Evolutionary conservation across 2,888 invertebrate genomes (phyloP), one percentile per base, ranked within the genome.

Genomic region (Cryptosula pallasiana): DNA sequence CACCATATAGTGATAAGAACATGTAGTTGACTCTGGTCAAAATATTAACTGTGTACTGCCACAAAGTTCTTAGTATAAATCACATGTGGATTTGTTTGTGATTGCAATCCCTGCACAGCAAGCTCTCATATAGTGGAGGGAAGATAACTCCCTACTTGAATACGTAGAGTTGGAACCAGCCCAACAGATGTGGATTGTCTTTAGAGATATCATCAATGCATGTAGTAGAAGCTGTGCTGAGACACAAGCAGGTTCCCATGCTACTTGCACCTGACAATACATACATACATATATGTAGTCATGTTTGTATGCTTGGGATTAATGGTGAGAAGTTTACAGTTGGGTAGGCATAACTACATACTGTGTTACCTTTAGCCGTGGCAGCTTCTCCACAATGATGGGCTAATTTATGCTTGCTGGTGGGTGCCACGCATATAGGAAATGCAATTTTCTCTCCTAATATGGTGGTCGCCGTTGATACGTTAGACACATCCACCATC

Each of bases 151-250:
- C 63, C 32, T 57, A 57, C 57, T 23, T 57, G 23, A 13, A 57
- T 57, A 96, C 91, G 82, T 95, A 96, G 0, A 96, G 88, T 84
- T 97, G 94, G 82, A 94, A 94, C 94, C 94, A 95, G 82, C 92
- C 92, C 25, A 89, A 86, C 0, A 89, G 90, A 1, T 75, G 78
- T 1, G 78, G 77, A 9, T 75, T 77, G 23, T 90, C 91, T 73
- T 87, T 82, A 0, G 93, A 91, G 0, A 95, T 90, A 82, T 95
- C 93, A 85, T 95, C 95, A 71, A 96, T 89, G 55, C 93, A 92
- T 77, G 90, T 90, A 0, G 94, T 95, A 0, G 94, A 88, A 74
- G 95, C 88, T 0, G 95, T 95, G 77, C 94, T 94, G 72, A 94
- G 86, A 29, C 90, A 93, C 81, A 90, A 94, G 75, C 94, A 87